Evolutionary conservation across 2,113 vertebrate species (phyloP).

Genomic region (Puntigrus tetrazona): DNA sequence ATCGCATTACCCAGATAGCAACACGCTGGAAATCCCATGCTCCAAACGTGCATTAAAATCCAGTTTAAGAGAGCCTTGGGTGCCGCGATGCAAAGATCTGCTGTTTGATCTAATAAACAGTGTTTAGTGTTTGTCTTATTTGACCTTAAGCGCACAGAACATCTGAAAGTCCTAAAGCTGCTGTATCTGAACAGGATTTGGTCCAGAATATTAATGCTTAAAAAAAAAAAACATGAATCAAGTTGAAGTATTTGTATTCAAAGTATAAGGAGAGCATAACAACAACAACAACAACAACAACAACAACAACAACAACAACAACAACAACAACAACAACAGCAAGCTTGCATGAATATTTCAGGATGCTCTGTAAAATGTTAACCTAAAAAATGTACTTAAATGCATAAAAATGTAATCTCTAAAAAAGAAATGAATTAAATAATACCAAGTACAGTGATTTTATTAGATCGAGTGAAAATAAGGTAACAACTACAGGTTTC

Average conservation of each 20-base stretch:
- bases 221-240: background rate
- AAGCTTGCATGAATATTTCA: background rate
- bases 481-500: background rate
- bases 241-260: background rate
- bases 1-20: constrained; percentile 63
- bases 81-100: constrained; percentile 1
- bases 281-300: background rate
- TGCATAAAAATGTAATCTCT: background rate
- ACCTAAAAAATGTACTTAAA: background rate
- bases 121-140: constrained; percentile 37
- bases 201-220: background rate
- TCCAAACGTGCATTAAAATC: constrained; percentile 65
- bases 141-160: constrained; percentile 36
- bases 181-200: background rate
- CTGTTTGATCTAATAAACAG: constrained; percentile 37
- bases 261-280: background rate
- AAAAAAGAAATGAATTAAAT: background rate
- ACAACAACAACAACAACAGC: background rate
- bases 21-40: constrained; percentile 56
- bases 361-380: background rate
- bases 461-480: background rate
- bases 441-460: background rate
- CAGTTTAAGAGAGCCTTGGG: constrained; percentile 56
- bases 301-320: background rate
- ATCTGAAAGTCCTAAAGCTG: constrained; percentile 1